Conservation (phyloP, 1,140 invertebrate genomes). For the Asbolus verrucosus region DNA sequence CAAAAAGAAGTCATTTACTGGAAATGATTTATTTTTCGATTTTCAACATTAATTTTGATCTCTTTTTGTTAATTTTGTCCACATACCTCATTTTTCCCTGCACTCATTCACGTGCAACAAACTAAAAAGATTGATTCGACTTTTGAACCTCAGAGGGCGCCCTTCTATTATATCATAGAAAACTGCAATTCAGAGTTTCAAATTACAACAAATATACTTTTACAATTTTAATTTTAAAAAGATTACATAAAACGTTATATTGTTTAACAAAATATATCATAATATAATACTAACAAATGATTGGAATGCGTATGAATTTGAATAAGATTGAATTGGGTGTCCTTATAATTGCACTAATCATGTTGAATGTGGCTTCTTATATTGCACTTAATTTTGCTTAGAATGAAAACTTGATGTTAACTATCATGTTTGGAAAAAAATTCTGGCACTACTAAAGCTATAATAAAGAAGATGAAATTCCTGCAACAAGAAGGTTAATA, state of each 20-base stretch:
- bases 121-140: no score
- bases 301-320: slow-evolving; percentile 1
- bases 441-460: slow-evolving; percentile 91
- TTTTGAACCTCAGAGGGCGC: no score
- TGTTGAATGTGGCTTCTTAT: not conserved
- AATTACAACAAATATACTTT: no score
- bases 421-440: slow-evolving; percentile 79
- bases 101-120: no score
- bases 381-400: slow-evolving; percentile 17
- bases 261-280: slow-evolving; percentile 33
- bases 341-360: slow-evolving; percentile 19
- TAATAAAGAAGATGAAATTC: slow-evolving; percentile 94
- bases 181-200: no score
- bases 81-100: no score
- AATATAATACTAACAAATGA: not conserved
- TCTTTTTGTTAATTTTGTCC: no score
- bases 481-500: slow-evolving; percentile 65
- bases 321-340: no score
- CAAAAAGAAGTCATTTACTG: slow-evolving; percentile 81
- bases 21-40: slow-evolving; percentile 65
- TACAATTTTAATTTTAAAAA: slow-evolving; percentile 23
- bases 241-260: not conserved
- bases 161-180: no score
- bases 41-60: no score
- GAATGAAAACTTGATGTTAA: no score